Evolutionary conservation across 2,797 vertebrate species (phyloP), one percentile per base, ranked within the genome.

Genomic region (Phrynocephalus guinanensis): DNA sequence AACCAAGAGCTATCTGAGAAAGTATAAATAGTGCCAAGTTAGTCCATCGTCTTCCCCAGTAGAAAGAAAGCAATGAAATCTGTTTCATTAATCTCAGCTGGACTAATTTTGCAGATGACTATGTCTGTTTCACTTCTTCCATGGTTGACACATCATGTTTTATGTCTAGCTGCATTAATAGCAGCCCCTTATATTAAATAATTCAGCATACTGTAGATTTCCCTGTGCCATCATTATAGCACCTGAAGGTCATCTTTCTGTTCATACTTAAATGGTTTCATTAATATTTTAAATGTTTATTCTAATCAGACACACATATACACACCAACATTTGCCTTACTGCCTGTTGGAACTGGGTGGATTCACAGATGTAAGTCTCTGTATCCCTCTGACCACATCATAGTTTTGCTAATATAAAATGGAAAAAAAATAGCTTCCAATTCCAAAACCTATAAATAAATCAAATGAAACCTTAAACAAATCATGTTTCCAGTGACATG

Each of bases 111-210:
- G 60, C 84, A 93, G 70, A 91, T 91, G 89, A 87, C 87, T 84
- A 20, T 91, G 10, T 93, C 86, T 67, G 2, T 92, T 93, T 91
- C 67, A 90, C 56, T 93, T 94, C 92, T 92, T 88, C 87, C 90
- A 91, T 66, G 48, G n/a, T 87, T 88, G 73, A 82, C 11, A 2
- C 38, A 79, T 89, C 88, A 81, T 38, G 71, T 68, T 89, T 90
- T 88, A 83, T 92, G 77, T 86, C 88, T 90, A 87, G 71, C 52
- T 86, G 50, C 84, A 90, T 96, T 92, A 86, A 86, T 85, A 91
- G 76, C 20, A 0, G 50, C 88, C 79, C 30, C 87, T 91, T 93
- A 78, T 93, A 81, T 82, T 87, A 91, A 92, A 80, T 78, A 85
- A 88, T 94, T 28, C 66, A 85, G 87, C 30, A 75, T 79, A 75